Percentiles rank a stretch among this genome's conserved stretches.
Conservation (phyloP, 1,140 invertebrate species). For the Macrosteles quadrilineatus region DNA sequence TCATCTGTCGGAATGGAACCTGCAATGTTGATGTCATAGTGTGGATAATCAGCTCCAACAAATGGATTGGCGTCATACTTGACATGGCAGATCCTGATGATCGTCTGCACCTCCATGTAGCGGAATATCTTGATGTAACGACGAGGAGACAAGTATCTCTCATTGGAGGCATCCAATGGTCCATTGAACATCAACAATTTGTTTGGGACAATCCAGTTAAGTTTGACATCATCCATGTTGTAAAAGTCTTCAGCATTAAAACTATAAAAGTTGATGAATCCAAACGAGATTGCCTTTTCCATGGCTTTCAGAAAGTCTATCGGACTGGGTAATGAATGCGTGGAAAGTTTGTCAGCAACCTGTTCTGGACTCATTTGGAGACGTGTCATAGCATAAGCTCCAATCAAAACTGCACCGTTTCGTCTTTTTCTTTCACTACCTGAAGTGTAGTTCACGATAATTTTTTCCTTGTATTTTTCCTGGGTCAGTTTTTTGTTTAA, state of each 20-base stretch:
- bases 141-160: neutral
- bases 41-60: neutral
- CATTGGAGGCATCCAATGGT: neutral
- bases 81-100: neutral
- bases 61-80: conserved; percentile 7
- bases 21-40: neutral
- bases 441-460: neutral
- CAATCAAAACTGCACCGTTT: neutral
- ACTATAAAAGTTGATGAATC: neutral
- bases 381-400: neutral
- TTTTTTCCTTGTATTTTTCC: neutral
- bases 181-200: neutral
- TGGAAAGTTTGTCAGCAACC: neutral
- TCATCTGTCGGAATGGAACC: neutral
- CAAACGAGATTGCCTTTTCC: neutral
- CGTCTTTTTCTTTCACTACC: neutral
- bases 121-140: neutral
- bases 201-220: neutral
- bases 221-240: neutral
- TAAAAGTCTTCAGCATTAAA: neutral
- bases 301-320: neutral
- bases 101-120: neutral
- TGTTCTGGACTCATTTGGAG: neutral
- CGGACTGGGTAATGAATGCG: neutral
- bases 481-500: neutral